Base-by-base conservation (phyloP, 53 echinoderm and acorn worm genomes). In the Actinopyga echinites region DNA sequence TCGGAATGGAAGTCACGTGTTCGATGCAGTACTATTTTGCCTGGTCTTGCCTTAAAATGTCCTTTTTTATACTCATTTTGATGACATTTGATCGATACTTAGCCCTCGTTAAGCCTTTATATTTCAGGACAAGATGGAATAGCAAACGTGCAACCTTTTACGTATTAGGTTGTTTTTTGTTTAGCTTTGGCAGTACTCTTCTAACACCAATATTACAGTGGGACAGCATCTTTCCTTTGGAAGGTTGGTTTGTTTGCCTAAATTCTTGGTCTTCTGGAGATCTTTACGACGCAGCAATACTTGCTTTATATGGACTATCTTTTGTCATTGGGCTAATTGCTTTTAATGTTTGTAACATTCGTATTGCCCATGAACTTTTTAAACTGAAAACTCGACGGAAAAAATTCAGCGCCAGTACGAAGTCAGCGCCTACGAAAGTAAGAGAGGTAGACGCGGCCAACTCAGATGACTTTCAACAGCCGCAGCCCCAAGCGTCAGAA, bases 221-320 rank as follows among this genome's bases (percentile, higher is more conserved):
- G 22, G 66, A 85, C 30, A 69, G 53, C 20, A 90, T 93, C 5
- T 60, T 22, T 59, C 84, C 88, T 43, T 20, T 87, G 65, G 58
- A 85, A 20, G 85, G 87, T 13, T 93, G 93, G 93, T 93, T 79
- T 58, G 73, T 93, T 2, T 93, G 93, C 74, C 79, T 93, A 79
- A 87, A 93, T 38, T 74, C 87, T 10, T 86, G 86, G 86, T 44
- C 75, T n/a, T 79, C 80, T 1, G 74, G 35, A 17, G 87, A 87
- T 71, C 44, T 58, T 57, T 93, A 90, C 56, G 90, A 87, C 78
- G 56, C 55, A 55, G 64, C 79, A 32, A 89, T 93, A 17, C 58
- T 93, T 19, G 29, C 59, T 8, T 81, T 93, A 37, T 86, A 90
- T 31, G 90, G 93, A 56, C 19, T 64, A 30, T 84, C 80, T 24